phyloP scores from a whole-genome alignment of 1,140 invertebrate species.

The Drosophila triauraria region DNA sequence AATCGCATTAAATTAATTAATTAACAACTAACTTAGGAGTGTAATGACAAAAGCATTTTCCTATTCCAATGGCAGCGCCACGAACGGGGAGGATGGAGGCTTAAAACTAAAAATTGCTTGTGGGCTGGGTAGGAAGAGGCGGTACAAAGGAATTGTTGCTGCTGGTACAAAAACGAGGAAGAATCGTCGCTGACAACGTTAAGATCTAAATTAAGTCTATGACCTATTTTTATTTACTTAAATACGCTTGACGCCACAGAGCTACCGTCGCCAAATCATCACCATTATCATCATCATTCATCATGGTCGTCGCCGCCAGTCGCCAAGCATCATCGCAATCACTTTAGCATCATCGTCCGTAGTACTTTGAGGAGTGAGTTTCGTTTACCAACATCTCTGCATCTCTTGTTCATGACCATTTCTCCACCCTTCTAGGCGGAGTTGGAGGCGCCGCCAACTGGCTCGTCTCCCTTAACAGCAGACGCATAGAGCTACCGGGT shows the following conservation, averaged over 20 bases:
- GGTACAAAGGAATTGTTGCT: conserved; percentile 30
- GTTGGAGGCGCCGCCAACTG: conserved; percentile 51
- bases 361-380: conserved; percentile 83
- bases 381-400: conserved; percentile 33
- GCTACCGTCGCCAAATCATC: conserved; percentile 44
- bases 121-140: conserved; percentile 1
- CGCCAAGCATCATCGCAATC: conserved; percentile 71
- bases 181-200: conserved; percentile 71
- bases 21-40: conserved; percentile 79
- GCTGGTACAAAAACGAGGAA: conserved; percentile 70
- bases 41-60: conserved; percentile 77
- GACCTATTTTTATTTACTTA: conserved; percentile 79
- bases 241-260: conserved; percentile 72
- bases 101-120: conserved; percentile 76
- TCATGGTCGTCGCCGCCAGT: conserved; percentile 31
- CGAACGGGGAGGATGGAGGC: conserved; percentile 31
- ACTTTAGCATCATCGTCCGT: conserved; percentile 81
- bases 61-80: conserved; percentile 66
- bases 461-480: conserved; percentile 78
- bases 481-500: conserved; percentile 67
- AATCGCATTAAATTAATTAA: conserved; percentile 55
- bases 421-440: conserved; percentile 60
- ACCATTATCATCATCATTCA: conserved; percentile 13
- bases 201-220: conserved; percentile 78
- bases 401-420: conserved; percentile 30